Conservation (phyloP, 2,888 invertebrate species). For the Blera fallax region DNA sequence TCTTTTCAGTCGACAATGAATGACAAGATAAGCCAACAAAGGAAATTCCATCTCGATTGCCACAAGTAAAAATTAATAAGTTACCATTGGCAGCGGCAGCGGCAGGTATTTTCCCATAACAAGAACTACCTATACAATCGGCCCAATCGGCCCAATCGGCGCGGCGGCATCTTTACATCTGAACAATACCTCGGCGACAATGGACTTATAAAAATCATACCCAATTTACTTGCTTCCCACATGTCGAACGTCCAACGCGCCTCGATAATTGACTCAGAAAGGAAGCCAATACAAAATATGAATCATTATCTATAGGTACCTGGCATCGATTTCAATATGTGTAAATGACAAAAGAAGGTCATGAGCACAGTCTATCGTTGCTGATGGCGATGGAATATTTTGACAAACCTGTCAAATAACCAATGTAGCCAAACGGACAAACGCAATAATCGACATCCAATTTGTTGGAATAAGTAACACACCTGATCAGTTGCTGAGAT, state of each 20-base stretch:
- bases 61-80: slow-evolving; percentile 56
- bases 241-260: background rate
- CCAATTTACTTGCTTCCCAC: slow-evolving; percentile 63
- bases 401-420: slow-evolving; percentile 71
- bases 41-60: slow-evolving; percentile 33
- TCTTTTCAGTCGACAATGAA: slow-evolving; percentile 52
- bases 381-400: slow-evolving; percentile 46
- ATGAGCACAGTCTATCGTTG: slow-evolving; percentile 7
- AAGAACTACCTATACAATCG: slow-evolving; percentile 38
- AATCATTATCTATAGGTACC: slow-evolving; percentile 49
- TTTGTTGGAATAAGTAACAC: slow-evolving; percentile 61
- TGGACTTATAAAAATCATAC: slow-evolving; percentile 54
- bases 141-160: slow-evolving; percentile 37
- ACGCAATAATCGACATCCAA: slow-evolving; percentile 47
- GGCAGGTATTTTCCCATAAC: slow-evolving; percentile 61
- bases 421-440: slow-evolving; percentile 28
- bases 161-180: slow-evolving; percentile 54
- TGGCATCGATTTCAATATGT: slow-evolving; percentile 32
- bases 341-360: slow-evolving; percentile 31
- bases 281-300: slow-evolving; percentile 1
- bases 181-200: slow-evolving; percentile 41
- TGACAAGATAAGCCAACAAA: slow-evolving; percentile 50
- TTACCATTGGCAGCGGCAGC: slow-evolving; percentile 29
- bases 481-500: slow-evolving; percentile 40
- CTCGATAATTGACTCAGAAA: slow-evolving; percentile 33